Base-by-base conservation (phyloP, 92 coral and sea anemone genomes). In the Porites cylindrica region DNA sequence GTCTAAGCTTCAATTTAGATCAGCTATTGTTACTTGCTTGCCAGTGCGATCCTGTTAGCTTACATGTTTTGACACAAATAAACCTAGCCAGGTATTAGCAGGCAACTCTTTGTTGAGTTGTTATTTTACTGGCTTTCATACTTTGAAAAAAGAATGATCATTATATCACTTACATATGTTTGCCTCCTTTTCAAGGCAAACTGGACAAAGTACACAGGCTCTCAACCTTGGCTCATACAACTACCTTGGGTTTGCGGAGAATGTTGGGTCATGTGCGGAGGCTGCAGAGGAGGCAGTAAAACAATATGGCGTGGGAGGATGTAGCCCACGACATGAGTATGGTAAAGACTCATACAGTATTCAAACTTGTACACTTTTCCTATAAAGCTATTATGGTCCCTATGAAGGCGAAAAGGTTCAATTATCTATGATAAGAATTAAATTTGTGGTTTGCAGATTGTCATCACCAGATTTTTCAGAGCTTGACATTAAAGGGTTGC, bases 231-330 rank as follows among this genome's bases (percentile, higher is more conserved):
- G 99, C 8, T 97, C 99, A 12, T 97, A 97, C 79, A 97, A 97
- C 80, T 97, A 97, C 73, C 92, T 97, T 70, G 99, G 99, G 7
- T 97, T 97, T 93, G 98, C 99, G 53, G 98, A 93, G 77, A 93
- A 95, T 86, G 91, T 92, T 79, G 99, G 99, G 1, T 95, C 95
- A 61, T 97, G 99, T 84, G 94, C 97, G 1, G 95, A 97, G 64
- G 93, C 93, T 29, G 96, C 99, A 17, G 91, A 93, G 65, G 56
- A 90, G 58, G 82, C 99, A 18, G 88, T 95, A 19, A 77, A 16
- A 7, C 92, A 95, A 38, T 92, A 90, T 86, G 99, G 98, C 1
- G 29, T 92, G 7, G 95, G 93, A 24, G 93, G 94, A 1, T 95
- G 99, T 70, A 97, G 99, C 85, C 73, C 99, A 58, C 90, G 99